Conservation (phyloP, 2,797 vertebrate genomes). For the Euphonia xanthogaster region DNA sequence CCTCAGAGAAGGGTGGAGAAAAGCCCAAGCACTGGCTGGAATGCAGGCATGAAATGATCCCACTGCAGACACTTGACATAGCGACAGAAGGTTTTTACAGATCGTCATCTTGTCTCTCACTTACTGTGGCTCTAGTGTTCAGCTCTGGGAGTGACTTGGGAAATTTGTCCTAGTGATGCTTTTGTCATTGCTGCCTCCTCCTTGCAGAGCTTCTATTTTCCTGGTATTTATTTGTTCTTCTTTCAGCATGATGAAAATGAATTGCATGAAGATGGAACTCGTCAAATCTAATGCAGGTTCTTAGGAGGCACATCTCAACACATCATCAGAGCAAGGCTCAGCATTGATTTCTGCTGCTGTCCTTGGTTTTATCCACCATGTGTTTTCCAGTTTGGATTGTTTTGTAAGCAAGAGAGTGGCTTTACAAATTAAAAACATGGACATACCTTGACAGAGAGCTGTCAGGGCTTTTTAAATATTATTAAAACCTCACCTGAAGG, state of each 20-base stretch:
- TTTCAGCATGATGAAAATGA: neutral
- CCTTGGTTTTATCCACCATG: conserved; percentile 44
- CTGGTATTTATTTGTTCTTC: neutral
- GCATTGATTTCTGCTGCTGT: neutral
- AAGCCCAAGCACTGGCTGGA: neutral
- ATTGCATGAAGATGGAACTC: neutral
- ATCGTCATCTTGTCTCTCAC: conserved; percentile 48
- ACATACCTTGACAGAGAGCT: conserved; percentile 31
- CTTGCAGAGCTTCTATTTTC: neutral
- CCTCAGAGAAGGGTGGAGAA: neutral
- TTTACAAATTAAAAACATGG: conserved; percentile 22
- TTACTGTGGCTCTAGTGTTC: conserved; percentile 5
- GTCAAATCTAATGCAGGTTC: neutral
- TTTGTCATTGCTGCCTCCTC: neutral
- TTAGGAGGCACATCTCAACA: neutral
- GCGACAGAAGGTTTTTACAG: conserved; percentile 20
- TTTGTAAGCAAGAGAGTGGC: neutral
- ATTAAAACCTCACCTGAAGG: conserved; percentile 37
- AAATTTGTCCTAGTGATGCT: conserved; percentile 37
- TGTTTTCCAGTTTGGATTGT: neutral
- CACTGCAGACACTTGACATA: neutral
- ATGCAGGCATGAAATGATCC: conserved; percentile 36
- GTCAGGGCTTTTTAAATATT: conserved; percentile 48
- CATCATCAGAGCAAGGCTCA: neutral
- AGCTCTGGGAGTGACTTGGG: neutral